These are phyloP conservation scores for Tipula unca DNA, from an alignment of 2,888 invertebrate species.

Conservation along the genomic window DNA sequence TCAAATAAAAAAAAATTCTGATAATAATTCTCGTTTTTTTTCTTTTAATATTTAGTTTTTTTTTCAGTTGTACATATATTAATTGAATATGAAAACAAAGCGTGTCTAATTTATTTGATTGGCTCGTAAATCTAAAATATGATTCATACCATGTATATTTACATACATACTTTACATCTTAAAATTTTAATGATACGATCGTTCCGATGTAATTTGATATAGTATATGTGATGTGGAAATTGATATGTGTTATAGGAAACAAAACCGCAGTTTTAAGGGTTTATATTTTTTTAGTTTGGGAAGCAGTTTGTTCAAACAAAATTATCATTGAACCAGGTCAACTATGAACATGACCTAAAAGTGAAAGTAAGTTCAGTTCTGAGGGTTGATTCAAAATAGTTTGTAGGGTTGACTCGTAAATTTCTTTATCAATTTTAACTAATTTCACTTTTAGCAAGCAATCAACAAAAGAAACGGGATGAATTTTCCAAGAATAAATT, in stretches of 20 bases:
- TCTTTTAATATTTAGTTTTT: not conserved
- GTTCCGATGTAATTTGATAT: not conserved
- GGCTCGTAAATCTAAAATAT: not conserved
- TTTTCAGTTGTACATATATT: not conserved
- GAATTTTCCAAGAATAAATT: too few species aligned
- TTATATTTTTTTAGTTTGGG: not conserved
- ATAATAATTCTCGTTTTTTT: not conserved
- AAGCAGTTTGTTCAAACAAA: too few species aligned
- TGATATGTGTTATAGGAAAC: too few species aligned
- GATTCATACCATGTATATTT: not conserved
- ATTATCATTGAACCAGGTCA: too few species aligned
- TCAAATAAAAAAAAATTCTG: not conserved
- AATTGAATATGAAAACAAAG: conserved; percentile 14
- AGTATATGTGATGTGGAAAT: not conserved
- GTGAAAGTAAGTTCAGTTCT: too few species aligned
- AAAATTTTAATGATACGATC: not conserved
- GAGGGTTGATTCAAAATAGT: too few species aligned
- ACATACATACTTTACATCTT: not conserved
- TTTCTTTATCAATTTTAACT: too few species aligned
- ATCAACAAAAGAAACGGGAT: too few species aligned
- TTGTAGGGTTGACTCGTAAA: too few species aligned
- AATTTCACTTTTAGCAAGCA: too few species aligned
- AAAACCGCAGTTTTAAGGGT: not conserved
- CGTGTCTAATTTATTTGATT: conserved; percentile 8
- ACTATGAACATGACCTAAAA: too few species aligned